A percentile compares a stretch with the other conserved stretches of the same genome.
Conservation (phyloP, 2,888 invertebrate genomes). For the Amphimallon solstitiale region DNA sequence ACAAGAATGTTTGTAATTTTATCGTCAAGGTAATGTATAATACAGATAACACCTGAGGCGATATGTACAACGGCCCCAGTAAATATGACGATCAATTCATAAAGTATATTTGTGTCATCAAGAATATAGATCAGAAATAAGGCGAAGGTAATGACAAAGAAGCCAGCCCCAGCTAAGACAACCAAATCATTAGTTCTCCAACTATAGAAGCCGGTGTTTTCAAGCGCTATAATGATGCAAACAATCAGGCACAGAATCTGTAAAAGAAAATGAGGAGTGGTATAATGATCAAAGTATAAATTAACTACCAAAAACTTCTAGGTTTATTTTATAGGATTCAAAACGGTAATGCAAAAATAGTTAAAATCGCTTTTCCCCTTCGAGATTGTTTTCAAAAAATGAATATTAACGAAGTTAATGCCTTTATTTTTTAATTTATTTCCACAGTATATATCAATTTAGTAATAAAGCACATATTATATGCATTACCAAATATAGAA, state of each 20-base stretch:
- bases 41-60: conserved; percentile 28
- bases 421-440: too few relatives aligned
- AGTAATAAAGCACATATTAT: too few relatives aligned
- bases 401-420: too few relatives aligned
- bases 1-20: neutral
- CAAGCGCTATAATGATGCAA: neutral
- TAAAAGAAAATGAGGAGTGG: neutral
- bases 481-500: too few relatives aligned
- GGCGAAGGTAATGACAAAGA: too few relatives aligned
- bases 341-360: too few relatives aligned
- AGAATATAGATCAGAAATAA: conserved; percentile 40
- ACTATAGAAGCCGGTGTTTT: neutral
- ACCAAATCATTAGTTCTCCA: conserved; percentile 6
- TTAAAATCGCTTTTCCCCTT: too few relatives aligned
- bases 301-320: neutral
- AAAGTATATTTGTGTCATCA: conserved; percentile 36
- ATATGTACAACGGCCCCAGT: conserved; percentile 37
- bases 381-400: too few relatives aligned
- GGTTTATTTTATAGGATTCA: neutral
- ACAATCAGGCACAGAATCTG: neutral
- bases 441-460: too few relatives aligned
- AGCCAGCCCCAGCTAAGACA: conserved; percentile 25
- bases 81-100: conserved; percentile 38
- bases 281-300: neutral
- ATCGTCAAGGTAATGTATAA: conserved; percentile 7